Base-by-base conservation (phyloP, 2,113 vertebrate genomes). In the Pterocles burchelli region DNA sequence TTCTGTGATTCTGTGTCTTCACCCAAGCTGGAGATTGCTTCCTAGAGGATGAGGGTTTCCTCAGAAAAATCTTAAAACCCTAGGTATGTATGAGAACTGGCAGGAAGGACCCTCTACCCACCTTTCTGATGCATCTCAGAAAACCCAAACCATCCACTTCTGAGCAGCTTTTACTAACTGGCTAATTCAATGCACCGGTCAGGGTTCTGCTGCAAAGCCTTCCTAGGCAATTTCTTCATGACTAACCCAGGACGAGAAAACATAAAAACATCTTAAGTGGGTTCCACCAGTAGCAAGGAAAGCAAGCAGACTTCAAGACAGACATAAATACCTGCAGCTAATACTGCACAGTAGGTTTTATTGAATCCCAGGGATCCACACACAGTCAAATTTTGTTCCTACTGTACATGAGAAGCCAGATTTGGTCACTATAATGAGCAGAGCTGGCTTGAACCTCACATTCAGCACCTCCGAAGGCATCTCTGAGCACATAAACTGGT, bases 361-460 rank as follows among this genome's bases (percentile, higher is more conserved):
- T 17, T 66, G 85, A 89, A 66, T 52, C 75, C 38, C 78, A 79
- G 74, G 55, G 81, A 88, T 43, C 38, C 46, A 12, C 66, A 71
- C 26, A 70, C 3, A 66, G 74, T 41, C 81, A 41, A 36, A 19
- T 61, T 51, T 51, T 89, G 63, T 72, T 78, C 54, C 58, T 85
- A 46, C 73, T 82, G n/a, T 45, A 73, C 7, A 0, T 2, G 10
- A 88, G n/a, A 17, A 80, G 81, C 67, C 93, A 83, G 75, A 85
- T 85, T 86, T 80, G 82, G 78, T 70, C 90, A 77, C 31, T 80
- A 0, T 17, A 90, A 85, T 0, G 10, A 95, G 91, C 33, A 88
- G 78, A 91, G 78, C 38, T 95, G 94, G 93, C 85, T 77, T 11
- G 7, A 90, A 57, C 26, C 13, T 51, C 78, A 85, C 90, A 71